Evolutionary conservation across 2,888 invertebrate genomes (phyloP), one percentile per base, ranked within the genome.

Genomic region (Eupithecia tripunctaria): DNA sequence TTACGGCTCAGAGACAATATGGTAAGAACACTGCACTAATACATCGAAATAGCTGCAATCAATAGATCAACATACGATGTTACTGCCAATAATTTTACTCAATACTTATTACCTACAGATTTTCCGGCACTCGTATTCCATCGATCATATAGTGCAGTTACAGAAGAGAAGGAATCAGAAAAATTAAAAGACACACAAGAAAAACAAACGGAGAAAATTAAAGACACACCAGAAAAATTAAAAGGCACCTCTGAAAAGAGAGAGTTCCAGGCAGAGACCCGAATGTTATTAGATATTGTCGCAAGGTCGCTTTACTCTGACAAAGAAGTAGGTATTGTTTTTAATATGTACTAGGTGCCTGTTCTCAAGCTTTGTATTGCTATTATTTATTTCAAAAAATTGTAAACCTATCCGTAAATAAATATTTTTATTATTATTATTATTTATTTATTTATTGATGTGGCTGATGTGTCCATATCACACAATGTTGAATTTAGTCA

Each of bases 271-370:
- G 99, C 99, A 0, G 99, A 99, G 94, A 99, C 99, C 0, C 95
- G 97, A 76, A 99, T 99, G 97, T 90, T 99, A 59, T 92, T 99
- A 67, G 99, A 99, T 88, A 99, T 99, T 90, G 99, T 99, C 0
- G 99, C 99, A 0, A 97, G 98, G 86, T 99, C 99, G 0, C 93
- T 99, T 51, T 99, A 99, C 91, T 99, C 99, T 0, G 99, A 99
- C 83, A 99, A 99, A 91, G 99, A 99, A 95, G 97, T 97, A 88
- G 85, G 86, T 82, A 60, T 38, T 32, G 32, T 32, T 43, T 41
- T 47, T n/a, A 47, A 47, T n/a, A 8, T 8, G 2, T 21, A 47
- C 2, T n/a, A n/a, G n/a, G n/a, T n/a, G n/a, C 51, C 21, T 51
- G 51, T 27, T 8, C 7, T 29, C 59, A 29, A 60, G 27, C 15